These are phyloP conservation scores for Dolichoris vasculosae DNA, from an alignment of 1,140 invertebrate genomes.

Conservation along the genomic window DNA sequence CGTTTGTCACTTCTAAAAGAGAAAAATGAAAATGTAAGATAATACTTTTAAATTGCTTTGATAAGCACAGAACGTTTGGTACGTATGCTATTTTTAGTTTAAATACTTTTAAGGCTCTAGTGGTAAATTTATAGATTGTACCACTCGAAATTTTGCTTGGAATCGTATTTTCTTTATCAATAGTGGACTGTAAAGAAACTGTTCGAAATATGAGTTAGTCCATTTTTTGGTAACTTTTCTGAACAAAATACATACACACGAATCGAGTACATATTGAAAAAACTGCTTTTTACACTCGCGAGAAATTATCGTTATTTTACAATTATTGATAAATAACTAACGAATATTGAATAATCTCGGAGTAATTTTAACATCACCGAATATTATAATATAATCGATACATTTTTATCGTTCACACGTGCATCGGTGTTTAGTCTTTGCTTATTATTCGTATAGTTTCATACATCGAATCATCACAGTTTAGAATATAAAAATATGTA, in stretches of 20 bases:
- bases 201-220: too few relatives aligned
- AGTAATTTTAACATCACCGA: neutral
- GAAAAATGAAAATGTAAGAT: neutral
- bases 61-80: neutral
- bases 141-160: neutral
- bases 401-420: too few relatives aligned
- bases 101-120: neutral
- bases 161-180: neutral
- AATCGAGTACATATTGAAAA: neutral
- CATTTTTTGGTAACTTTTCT: neutral
- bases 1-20: neutral
- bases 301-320: too few relatives aligned
- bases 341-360: neutral
- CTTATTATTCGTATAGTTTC: too few relatives aligned
- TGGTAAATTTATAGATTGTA: neutral
- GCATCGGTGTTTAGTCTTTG: neutral
- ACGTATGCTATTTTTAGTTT: too few relatives aligned
- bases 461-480: neutral
- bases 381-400: too few relatives aligned
- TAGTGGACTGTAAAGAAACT: neutral
- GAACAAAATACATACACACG: neutral
- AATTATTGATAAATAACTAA: too few relatives aligned
- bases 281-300: neutral
- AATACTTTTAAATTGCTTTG: neutral
- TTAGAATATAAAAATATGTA: neutral